Percentiles rank a stretch among this genome's conserved stretches.
Evolutionary conservation across 2,113 vertebrate genomes (phyloP).

Genomic region (Peromyscus leucopus): DNA sequence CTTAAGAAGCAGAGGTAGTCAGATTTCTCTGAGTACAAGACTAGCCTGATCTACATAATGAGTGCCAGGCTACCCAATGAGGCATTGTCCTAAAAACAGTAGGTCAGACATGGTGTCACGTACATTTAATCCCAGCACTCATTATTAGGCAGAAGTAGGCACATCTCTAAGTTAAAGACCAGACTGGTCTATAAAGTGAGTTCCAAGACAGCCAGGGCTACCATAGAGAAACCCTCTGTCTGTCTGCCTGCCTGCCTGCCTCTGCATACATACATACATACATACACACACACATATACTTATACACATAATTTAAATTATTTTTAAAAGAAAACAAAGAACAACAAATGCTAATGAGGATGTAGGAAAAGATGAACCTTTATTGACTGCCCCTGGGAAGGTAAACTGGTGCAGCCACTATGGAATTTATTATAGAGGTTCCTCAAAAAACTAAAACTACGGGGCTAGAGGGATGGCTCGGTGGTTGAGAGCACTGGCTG

Average conservation of each 20-base stretch:
- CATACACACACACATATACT: no score
- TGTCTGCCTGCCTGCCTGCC: no score
- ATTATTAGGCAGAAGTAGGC: background rate
- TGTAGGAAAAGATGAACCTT: background rate
- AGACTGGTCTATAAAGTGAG: background rate
- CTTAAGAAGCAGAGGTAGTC: background rate
- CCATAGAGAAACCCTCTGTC: background rate
- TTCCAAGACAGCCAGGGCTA: background rate
- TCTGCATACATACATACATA: no score
- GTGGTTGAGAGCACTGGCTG: no score
- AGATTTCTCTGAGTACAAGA: background rate
- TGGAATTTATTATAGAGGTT: background rate
- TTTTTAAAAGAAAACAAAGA: no score
- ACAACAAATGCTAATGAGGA: no score
- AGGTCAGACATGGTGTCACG: background rate
- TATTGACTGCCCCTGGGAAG: background rate
- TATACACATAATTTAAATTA: no score
- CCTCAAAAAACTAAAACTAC: background rate
- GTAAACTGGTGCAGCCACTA: background rate
- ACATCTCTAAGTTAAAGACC: background rate
- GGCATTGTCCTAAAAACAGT: background rate
- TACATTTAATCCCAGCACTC: background rate
- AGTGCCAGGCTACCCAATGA: background rate
- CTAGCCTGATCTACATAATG: background rate
- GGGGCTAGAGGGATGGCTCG: no score